Evolutionary conservation across 2,888 invertebrate genomes (phyloP), one percentile per base, ranked within the genome.

Genomic region (Octodonta nipae): DNA sequence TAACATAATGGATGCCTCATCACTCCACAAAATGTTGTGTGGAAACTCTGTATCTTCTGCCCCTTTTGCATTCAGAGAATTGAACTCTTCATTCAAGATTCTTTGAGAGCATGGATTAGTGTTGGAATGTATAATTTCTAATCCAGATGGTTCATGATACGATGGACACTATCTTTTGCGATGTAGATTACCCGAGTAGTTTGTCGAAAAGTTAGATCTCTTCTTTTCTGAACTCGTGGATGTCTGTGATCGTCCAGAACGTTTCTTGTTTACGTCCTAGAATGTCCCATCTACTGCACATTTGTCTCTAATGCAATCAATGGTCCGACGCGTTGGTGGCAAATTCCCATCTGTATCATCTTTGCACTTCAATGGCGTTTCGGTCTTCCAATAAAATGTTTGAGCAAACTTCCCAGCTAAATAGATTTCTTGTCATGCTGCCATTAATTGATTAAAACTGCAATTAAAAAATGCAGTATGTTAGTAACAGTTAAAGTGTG

Each of bases 131-230:
- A 20, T 6, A 6, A 20, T 20, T 20, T 20, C 20, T n/a, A 20
- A n/a, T n/a, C 7, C 20, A 20, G 20, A 20, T n/a, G n/a, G n/a
- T n/a, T 20, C 20, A 20, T 20, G 20, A 20, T 20, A n/a, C 20
- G 20, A 20, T 20, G 20, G n/a, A 20, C 20, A n/a, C 20, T 20
- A 20, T 20, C n/a, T 20, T 20, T 20, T 20, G 20, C 6, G 20
- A 20, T 20, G 20, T 20, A n/a, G 20, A n/a, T n/a, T n/a, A 20
- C 20, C 20, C n/a, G 20, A 20, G 20, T n/a, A 20, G 20, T 20
- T 20, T 20, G 6, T 20, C 20, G n/a, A 20, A 20, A 20, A 20
- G 20, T 7, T 20, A 7, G 20, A 7, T 20, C 20, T 20, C 20
- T 20, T 20, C 20, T 20, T 20, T 7, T 20, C 20, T n/a, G 20